These are phyloP conservation scores for Lophura nycthemera DNA, from an alignment of 2,113 vertebrate genomes.

Conservation along the genomic window DNA sequence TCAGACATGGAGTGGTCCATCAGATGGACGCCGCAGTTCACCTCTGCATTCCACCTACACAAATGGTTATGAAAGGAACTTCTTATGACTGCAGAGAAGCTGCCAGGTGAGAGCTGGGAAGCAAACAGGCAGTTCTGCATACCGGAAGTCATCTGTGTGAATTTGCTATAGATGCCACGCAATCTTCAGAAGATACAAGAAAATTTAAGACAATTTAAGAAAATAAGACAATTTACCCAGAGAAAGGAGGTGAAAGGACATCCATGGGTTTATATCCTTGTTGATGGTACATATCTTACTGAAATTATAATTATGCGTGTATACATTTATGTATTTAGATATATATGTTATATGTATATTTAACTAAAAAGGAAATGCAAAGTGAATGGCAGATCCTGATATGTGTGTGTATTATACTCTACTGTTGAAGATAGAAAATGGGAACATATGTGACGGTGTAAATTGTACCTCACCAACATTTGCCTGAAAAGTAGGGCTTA, in stretches of 20 bases:
- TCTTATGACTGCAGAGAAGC: not conserved
- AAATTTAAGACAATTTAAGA: not conserved
- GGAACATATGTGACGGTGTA: rapidly evolving
- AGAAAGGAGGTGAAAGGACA: not conserved
- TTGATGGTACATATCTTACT: rapidly evolving
- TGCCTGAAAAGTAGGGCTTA: not conserved
- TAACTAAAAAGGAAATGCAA: not conserved
- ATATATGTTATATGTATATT: not conserved
- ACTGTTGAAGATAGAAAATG: not conserved
- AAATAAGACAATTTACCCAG: not conserved
- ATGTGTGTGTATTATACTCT: not conserved
- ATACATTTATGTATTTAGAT: not conserved
- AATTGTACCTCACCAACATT: not conserved
- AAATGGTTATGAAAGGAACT: not conserved
- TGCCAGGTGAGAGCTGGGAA: not conserved
- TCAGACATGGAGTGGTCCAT: not conserved
- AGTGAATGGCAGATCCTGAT: not conserved
- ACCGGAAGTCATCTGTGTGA: rapidly evolving
- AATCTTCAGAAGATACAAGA: not conserved
- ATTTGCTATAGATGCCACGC: not conserved
- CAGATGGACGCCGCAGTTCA: rapidly evolving
- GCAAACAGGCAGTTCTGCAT: not conserved
- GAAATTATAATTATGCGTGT: not conserved
- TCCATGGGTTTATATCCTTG: not conserved
- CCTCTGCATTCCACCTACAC: not conserved